Evolutionary conservation across 2,797 vertebrate genomes (phyloP).

Genomic region (Phalloptychus januarius): DNA sequence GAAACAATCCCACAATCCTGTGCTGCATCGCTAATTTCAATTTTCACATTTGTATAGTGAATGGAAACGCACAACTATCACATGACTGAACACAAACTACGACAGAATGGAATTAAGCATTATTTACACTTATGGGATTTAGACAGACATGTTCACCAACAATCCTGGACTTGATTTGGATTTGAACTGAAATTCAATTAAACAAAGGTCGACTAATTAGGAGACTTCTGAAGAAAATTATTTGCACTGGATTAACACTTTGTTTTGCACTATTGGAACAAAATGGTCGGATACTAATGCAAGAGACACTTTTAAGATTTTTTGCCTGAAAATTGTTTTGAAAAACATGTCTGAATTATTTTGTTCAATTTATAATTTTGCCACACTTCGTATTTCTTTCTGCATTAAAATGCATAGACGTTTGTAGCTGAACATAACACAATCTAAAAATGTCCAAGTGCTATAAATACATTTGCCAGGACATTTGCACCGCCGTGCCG

Average conservation of each 20-base stretch:
- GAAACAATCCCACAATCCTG: neutral
- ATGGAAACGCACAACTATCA: no score
- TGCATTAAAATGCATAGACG: neutral
- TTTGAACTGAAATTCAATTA: neutral
- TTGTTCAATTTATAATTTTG: neutral
- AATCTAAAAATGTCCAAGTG: neutral
- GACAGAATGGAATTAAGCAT: neutral
- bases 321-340: neutral
- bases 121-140: neutral
- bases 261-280: neutral
- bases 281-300: neutral
- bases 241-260: neutral
- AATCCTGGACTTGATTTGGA: no score
- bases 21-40: neutral
- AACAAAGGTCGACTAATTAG: neutral
- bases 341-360: neutral
- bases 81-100: neutral
- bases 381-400: neutral
- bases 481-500: neutral
- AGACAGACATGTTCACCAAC: neutral
- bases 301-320: neutral
- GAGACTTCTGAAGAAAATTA: neutral
- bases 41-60: no score
- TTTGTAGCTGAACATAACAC: neutral
- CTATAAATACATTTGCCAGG: neutral